Evolutionary conservation across 2,888 invertebrate species (phyloP).

Genomic region (Cetonia aurata): DNA sequence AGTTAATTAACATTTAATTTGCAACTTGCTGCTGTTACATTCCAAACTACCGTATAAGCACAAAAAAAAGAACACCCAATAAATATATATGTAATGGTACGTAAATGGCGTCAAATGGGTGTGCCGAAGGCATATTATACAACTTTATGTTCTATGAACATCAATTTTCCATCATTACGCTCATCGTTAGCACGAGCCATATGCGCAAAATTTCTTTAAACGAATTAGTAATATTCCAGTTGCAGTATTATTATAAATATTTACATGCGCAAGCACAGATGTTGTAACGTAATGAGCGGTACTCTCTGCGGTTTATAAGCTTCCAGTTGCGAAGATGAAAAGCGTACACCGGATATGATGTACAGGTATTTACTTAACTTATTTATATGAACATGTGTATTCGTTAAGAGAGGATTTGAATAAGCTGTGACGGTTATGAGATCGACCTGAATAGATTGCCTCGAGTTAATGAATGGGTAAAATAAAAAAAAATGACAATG

Average conservation of each 20-base stretch:
- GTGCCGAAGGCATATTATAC: constrained; percentile 14
- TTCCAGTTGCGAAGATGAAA: no score
- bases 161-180: constrained; percentile 29
- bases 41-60: not conserved
- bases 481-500: no score
- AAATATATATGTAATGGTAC: constrained; percentile 10
- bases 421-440: no score
- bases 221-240: constrained; percentile 13
- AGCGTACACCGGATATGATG: no score
- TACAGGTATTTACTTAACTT: no score
- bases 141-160: constrained; percentile 22
- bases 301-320: constrained; percentile 12
- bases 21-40: not conserved
- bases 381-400: no score
- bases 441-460: no score
- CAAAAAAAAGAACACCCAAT: constrained; percentile 6
- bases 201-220: constrained; percentile 28
- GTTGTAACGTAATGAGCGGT: not conserved
- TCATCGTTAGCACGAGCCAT: constrained; percentile 25
- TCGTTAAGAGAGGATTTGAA: no score
- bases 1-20: not conserved
- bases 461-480: no score
- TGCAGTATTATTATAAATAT: constrained; percentile 27
- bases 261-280: not conserved
- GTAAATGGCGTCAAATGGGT: constrained; percentile 14